Conservation (phyloP, 1,140 invertebrate species). For the Calycopis cecrops region DNA sequence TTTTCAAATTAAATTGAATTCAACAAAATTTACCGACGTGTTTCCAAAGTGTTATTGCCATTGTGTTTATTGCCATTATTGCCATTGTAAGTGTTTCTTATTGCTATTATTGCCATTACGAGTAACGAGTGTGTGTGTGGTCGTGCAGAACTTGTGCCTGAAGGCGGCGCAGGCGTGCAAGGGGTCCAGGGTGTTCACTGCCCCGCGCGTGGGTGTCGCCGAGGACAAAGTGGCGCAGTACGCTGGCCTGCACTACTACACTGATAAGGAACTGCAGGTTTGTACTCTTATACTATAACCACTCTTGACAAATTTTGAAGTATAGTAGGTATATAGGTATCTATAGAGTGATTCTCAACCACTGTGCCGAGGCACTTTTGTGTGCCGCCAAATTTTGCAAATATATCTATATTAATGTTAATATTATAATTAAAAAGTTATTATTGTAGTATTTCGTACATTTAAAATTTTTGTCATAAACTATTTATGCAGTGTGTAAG, state of each 20-base stretch:
- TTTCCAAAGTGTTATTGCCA: slow-evolving; percentile 19
- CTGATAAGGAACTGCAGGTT: slow-evolving; percentile 92
- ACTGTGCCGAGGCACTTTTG: too few species aligned
- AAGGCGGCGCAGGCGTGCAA: slow-evolving; percentile 91
- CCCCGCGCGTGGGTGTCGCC: slow-evolving; percentile 89
- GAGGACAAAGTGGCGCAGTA: slow-evolving; percentile 94
- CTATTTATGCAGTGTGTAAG: too few species aligned
- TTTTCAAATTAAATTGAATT: slow-evolving; percentile 22
- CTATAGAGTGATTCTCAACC: neutral
- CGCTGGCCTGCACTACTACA: slow-evolving; percentile 93
- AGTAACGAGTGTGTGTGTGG: slow-evolving; percentile 43
- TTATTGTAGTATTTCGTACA: too few species aligned
- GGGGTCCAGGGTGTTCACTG: slow-evolving; percentile 83
- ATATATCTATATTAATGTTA: too few species aligned
- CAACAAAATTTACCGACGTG: slow-evolving; percentile 17
- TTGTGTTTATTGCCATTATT: slow-evolving; percentile 34
- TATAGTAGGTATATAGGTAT: slow-evolving; percentile 3
- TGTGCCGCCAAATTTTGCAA: too few species aligned
- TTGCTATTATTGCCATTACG: slow-evolving; percentile 25
- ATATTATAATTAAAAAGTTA: too few species aligned
- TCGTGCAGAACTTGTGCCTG: slow-evolving; percentile 87
- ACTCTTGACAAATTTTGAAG: neutral
- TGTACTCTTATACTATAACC: slow-evolving; percentile 7
- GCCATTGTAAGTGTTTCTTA: too few species aligned
- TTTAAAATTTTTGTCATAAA: too few species aligned